Evolutionary conservation across 2,113 vertebrate species (phyloP).

Genomic region (Nematolebias whitei): DNA sequence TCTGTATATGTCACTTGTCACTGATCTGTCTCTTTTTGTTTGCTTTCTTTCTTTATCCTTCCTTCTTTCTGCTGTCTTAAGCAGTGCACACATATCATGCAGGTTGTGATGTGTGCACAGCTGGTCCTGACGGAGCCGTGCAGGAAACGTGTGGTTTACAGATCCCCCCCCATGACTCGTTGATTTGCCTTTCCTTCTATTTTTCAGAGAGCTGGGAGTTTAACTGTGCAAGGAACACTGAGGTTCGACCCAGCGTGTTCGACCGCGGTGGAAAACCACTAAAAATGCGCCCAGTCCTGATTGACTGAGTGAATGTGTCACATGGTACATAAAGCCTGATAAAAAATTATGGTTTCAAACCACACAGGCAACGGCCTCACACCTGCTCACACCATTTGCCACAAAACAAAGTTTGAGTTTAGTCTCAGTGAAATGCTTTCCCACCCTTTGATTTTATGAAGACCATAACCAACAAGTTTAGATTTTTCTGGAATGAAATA

Average conservation of each 20-base stretch:
- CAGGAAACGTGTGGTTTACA: conserved; percentile 76
- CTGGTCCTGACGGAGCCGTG: conserved; percentile 72
- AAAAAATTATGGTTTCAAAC: conserved; percentile 37
- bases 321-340: conserved; percentile 36
- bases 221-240: conserved; percentile 56
- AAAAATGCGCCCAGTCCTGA: conserved; percentile 36
- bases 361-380: conserved; percentile 40
- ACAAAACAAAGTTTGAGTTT: conserved; percentile 32
- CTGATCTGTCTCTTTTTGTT: conserved; percentile 21
- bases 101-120: conserved; percentile 76
- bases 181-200: conserved; percentile 61
- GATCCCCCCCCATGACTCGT: conserved; percentile 71
- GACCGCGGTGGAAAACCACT: conserved; percentile 55
- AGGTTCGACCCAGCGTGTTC: conserved; percentile 61
- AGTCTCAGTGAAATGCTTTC: conserved; percentile 55
- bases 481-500: conserved; percentile 50
- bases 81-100: conserved; percentile 36
- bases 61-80: conserved; percentile 20
- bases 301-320: conserved; percentile 52
- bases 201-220: conserved; percentile 71
- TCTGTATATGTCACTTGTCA: conserved; percentile 22
- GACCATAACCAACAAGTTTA: conserved; percentile 55
- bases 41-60: conserved; percentile 12
- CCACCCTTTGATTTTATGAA: conserved; percentile 64
- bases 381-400: conserved; percentile 58